Evolutionary conservation across 2,888 invertebrate species (phyloP).

Genomic region (Timema cristinae): DNA sequence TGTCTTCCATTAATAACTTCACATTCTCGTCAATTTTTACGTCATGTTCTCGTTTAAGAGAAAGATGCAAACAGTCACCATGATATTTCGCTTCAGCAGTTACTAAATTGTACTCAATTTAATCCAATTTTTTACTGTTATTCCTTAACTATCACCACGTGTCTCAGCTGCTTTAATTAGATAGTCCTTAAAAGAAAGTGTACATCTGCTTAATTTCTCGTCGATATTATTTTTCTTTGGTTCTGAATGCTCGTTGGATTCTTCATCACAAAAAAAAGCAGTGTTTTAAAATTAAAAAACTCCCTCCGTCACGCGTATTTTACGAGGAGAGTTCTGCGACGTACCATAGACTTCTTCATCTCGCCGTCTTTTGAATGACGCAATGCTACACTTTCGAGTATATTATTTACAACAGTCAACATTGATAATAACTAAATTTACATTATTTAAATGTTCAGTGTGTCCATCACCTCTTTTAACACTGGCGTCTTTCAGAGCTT

Average conservation of each 20-base stretch:
- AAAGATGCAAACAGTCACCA: not conserved
- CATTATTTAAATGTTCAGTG: not conserved
- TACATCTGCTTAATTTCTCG: not conserved
- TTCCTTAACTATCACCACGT: not conserved
- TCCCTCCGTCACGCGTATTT: not conserved
- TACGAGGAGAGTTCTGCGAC: not conserved
- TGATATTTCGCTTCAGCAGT: not conserved
- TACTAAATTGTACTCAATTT: not conserved
- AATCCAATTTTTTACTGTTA: not conserved
- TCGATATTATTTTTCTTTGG: not conserved
- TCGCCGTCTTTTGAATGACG: not conserved
- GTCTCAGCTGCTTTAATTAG: not conserved
- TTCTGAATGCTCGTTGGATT: not conserved
- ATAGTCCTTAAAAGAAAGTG: not conserved
- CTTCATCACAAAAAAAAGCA: not conserved
- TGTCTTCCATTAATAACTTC: slow-evolving; percentile 41
- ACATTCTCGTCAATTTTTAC: slow-evolving; percentile 38
- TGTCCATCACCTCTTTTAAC: not conserved
- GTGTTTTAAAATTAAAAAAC: not conserved
- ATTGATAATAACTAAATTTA: not conserved
- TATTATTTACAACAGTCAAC: not conserved
- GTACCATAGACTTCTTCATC: not conserved
- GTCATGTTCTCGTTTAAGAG: not conserved
- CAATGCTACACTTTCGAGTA: not conserved
- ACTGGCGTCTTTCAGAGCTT: slow-evolving; percentile 1